Base-by-base conservation (phyloP, 2,797 vertebrate species). In the Leptodactylus fallax region DNA sequence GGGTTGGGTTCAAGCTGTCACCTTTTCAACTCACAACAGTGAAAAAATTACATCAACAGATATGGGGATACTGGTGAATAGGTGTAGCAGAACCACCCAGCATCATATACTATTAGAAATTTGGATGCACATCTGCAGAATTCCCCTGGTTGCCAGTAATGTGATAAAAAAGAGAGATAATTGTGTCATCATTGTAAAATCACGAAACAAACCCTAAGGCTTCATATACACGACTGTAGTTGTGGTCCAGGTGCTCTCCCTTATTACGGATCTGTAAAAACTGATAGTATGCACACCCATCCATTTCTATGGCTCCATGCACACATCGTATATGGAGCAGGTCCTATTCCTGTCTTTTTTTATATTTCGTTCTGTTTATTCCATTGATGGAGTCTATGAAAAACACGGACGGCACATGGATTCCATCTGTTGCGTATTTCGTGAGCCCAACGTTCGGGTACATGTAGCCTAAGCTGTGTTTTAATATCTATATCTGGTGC, bases 71-170 rank as follows among this genome's bases (percentile, higher is more conserved):
- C 49, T 74, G 17, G 83, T 83, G 83, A 81, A 85, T 79, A 81
- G 83, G 56, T 83, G 69, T 60, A 83, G 11, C 81, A 83, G 63
- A 49, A 16, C 71, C 23, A 47, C 17, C 16, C 60, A 65, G 25
- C 90, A 17, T 69, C 81, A 17, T 45, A 56, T 82, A 89, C 88
- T 67, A 90, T 79, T 78, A 90, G 1, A 78, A 86, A 91, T 89
- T 80, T 89, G 90, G 88, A 79, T 60, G 56, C 25, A 90, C 81
- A 88, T 92, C 84, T 90, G 85, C 87, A 91, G 88, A 88, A 83
- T 77, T 90, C 88, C 2, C 0, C 53, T 92, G 86, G 78, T 85
- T 87, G 58, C 76, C 74, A 78, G 8, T 45, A 25, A 12, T 60
- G 1, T 84, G 23, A 74, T 6, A 60, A 13, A 71, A 21, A 4